Base-by-base conservation (phyloP, 2,888 invertebrate genomes). In the Augochlorella aurata region DNA sequence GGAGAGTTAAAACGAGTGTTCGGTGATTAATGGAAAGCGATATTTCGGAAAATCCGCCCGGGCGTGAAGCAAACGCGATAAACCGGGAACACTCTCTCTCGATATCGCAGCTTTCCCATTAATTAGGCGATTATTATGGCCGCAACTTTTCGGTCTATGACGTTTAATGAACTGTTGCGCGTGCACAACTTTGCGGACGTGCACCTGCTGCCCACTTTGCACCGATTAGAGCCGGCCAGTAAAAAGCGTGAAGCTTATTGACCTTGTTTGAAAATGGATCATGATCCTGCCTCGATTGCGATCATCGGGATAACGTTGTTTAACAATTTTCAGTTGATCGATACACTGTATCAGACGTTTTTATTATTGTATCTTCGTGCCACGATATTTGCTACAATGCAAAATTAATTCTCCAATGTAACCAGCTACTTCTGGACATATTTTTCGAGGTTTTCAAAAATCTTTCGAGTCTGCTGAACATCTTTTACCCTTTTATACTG, bases 221-320 rank as follows among this genome's bases (percentile, higher is more conserved):
- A 10, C 7, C 49, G 47, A 68, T 68, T 68, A 50, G 49, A 68
- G 63, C 63, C 29, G 63, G 63, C 18, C 63, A 38, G 63, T 63
- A 63, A 63, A 63, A 63, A 63, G 10, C 63, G 38, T 38, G 63
- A 63, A 63, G 63, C 29, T 10, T 68, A 68, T 68, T 49, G 18
- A 50, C 18, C 29, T 18, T 68, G 38, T 45, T 66, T 8, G 45
- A 21, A 8, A n/a, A 45, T 16, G 66, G 66, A 21, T 16, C 2
- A 8, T n/a, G 45, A 2, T 65, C n/a, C 12, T n/a, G 18, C 10
- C 18, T 44, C 65, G 9, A 18, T 16, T 7, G 38, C 63, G 29
- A 38, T 38, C 18, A 63, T 38, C 38, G 18, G 18, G 38, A 38
- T 63, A 63, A 63, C 38, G 63, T 63, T 29, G 29, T 38, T 58